Percentiles rank a stretch among this genome's conserved stretches.
phyloP scores from a whole-genome alignment of 2,888 invertebrate species.

The Protula sp. region DNA sequence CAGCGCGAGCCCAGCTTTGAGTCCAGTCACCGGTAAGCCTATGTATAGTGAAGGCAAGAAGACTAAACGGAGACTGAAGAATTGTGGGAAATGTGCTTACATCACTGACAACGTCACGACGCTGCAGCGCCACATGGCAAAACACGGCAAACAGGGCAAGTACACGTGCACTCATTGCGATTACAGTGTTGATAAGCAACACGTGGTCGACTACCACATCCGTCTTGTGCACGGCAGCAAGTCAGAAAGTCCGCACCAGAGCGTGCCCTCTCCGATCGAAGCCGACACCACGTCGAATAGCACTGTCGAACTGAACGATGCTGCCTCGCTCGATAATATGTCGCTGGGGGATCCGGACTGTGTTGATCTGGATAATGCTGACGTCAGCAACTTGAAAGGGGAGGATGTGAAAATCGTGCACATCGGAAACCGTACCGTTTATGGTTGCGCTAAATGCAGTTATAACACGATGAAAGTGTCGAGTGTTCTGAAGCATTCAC shows the following conservation, averaged over 20 bases:
- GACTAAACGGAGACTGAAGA: slow-evolving; percentile 1
- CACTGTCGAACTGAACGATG: background rate
- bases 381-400: background rate
- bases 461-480: slow-evolving; percentile 35
- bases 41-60: background rate
- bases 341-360: background rate
- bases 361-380: background rate
- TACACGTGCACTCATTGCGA: slow-evolving; percentile 36
- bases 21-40: background rate
- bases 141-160: slow-evolving; percentile 20
- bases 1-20: background rate
- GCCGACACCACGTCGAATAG: background rate
- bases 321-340: background rate
- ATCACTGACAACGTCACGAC: slow-evolving; percentile 14
- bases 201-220: slow-evolving; percentile 44
- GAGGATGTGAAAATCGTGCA: slow-evolving; percentile 9
- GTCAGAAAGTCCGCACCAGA: background rate
- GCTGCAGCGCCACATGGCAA: slow-evolving; percentile 9
- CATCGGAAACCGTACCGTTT: slow-evolving; percentile 8
- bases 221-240: slow-evolving; percentile 13
- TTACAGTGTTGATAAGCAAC: slow-evolving; percentile 43
- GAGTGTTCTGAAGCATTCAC: slow-evolving; percentile 31
- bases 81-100: slow-evolving; percentile 12
- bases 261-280: background rate
- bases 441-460: slow-evolving; percentile 27